Percentiles rank a stretch among this genome's conserved stretches.
phyloP scores from a whole-genome alignment of 2,113 vertebrate species.

The Dipodomys stephensi region DNA sequence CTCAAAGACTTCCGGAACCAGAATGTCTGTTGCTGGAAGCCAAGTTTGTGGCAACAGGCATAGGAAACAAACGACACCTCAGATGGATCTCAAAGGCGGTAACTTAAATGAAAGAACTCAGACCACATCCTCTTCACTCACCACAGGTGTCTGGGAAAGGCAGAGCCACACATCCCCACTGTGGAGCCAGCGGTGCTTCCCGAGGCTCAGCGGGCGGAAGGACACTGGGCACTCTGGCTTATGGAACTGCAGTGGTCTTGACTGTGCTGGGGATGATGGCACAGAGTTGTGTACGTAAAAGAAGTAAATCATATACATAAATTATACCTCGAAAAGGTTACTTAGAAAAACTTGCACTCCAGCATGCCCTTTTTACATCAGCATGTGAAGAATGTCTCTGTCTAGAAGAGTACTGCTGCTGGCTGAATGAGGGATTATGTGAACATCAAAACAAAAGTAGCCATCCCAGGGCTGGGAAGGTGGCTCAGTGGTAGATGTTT shows the following conservation, averaged over 20 bases:
- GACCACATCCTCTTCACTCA: background rate
- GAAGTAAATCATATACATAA: background rate
- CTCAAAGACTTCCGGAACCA: background rate
- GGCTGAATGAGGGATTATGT: background rate
- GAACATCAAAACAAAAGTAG: background rate
- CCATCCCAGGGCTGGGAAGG: background rate
- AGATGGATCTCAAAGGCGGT: background rate
- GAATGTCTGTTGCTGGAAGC: background rate
- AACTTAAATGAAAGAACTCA: background rate
- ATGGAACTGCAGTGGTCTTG: background rate
- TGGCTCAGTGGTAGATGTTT: too few species aligned
- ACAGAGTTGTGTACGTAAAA: background rate
- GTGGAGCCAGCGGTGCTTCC: background rate
- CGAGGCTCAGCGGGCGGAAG: background rate
- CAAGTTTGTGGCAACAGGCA: background rate
- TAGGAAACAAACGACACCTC: background rate
- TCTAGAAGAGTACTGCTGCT: background rate
- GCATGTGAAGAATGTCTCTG: slow-evolving; percentile 36
- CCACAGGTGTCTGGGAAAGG: background rate
- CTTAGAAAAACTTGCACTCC: background rate
- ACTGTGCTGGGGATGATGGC: background rate
- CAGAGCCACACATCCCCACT: background rate
- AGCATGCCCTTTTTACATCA: background rate
- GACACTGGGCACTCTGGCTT: background rate
- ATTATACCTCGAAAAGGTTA: background rate